phyloP scores from a whole-genome alignment of 2,797 vertebrate species.

The Chelidonichthys spinosus region DNA sequence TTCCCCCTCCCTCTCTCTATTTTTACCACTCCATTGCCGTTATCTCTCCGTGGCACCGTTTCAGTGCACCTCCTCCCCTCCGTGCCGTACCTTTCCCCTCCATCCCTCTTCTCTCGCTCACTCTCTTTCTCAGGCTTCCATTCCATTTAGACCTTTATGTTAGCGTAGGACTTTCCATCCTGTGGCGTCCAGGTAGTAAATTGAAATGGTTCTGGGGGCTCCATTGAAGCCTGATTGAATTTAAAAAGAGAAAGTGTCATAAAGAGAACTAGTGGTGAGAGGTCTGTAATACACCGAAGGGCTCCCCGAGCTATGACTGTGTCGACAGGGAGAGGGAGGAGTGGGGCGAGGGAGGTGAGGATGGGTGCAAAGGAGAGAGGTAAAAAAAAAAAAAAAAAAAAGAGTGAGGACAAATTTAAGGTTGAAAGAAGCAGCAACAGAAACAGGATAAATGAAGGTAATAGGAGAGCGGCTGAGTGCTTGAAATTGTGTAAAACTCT shows the following conservation, averaged over 20 bases:
- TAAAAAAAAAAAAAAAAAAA: not conserved
- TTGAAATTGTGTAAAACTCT: constrained; percentile 86
- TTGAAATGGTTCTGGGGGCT: constrained; percentile 87
- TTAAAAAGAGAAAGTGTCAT: constrained; percentile 86
- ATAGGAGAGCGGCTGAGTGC: constrained; percentile 57
- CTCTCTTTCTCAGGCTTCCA: constrained; percentile 51
- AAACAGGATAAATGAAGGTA: constrained; percentile 4
- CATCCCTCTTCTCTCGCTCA: constrained; percentile 27
- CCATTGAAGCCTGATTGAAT: constrained; percentile 85
- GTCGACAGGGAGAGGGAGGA: constrained; percentile 43
- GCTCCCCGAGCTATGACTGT: constrained; percentile 76
- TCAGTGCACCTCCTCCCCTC: constrained; percentile 39
- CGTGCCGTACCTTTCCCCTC: constrained; percentile 43
- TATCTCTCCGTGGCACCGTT: constrained; percentile 66
- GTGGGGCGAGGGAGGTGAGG: constrained; percentile 16
- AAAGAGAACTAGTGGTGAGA: constrained; percentile 80
- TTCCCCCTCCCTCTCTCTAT: constrained; percentile 63
- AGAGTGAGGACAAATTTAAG: constrained; percentile 33
- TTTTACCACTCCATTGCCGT: constrained; percentile 65
- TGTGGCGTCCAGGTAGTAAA: constrained; percentile 84
- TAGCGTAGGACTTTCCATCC: constrained; percentile 74
- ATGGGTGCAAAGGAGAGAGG: constrained; percentile 16
- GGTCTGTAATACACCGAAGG: constrained; percentile 77
- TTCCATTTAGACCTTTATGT: constrained; percentile 78
- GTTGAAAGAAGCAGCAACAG: constrained; percentile 13